Conservation (phyloP, 2,113 vertebrate species). For the Archilochus colubris region DNA sequence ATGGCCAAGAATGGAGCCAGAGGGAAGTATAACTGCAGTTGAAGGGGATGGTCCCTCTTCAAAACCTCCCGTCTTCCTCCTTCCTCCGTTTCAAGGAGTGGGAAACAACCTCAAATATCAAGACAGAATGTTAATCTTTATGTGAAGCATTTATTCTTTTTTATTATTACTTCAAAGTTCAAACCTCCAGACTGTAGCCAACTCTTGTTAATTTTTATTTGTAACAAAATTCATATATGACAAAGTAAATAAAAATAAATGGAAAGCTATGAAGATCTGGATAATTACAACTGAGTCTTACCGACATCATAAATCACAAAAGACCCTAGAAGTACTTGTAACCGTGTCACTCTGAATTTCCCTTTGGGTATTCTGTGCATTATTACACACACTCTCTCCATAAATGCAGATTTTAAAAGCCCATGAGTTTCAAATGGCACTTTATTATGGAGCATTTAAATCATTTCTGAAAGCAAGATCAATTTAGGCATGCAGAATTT, state of each 20-base stretch:
- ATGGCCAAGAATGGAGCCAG: not conserved
- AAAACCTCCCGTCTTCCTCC: not conserved
- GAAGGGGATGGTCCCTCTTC: not conserved
- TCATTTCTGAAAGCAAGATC: constrained; percentile 55
- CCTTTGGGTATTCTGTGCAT: constrained; percentile 45
- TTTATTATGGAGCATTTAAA: constrained; percentile 74
- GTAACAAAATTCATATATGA: constrained; percentile 36
- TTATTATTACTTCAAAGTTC: constrained; percentile 13
- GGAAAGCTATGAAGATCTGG: constrained; percentile 6
- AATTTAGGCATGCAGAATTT: constrained; percentile 53
- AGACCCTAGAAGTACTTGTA: constrained; percentile 56
- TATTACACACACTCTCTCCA: constrained; percentile 53
- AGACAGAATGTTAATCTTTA: constrained; percentile 34
- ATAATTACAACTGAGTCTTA: not conserved
- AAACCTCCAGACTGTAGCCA: constrained; percentile 16
- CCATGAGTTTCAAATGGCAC: constrained; percentile 62
- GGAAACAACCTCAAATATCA: not conserved
- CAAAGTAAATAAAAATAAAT: constrained; percentile 5
- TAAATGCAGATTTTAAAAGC: constrained; percentile 50
- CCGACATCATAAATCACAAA: constrained; percentile 64
- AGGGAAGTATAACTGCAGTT: not conserved
- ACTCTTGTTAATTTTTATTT: constrained; percentile 21
- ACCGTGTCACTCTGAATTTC: constrained; percentile 66
- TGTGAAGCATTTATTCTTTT: not conserved
- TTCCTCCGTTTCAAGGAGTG: not conserved